Conservation (phyloP, 2,797 vertebrate species). For the Sternotherus odoratus region DNA sequence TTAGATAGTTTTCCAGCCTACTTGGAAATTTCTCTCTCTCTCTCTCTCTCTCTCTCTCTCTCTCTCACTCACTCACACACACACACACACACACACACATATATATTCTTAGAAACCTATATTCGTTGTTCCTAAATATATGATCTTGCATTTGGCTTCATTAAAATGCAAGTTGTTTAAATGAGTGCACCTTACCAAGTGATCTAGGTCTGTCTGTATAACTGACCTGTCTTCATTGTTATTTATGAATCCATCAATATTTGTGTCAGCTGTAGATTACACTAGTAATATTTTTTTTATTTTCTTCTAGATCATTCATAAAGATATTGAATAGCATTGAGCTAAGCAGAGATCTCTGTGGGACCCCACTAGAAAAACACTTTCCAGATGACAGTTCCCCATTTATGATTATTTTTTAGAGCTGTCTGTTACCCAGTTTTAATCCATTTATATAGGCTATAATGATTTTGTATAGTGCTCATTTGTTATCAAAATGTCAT, state of each 20-base stretch:
- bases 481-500: neutral
- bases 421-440: neutral
- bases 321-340: neutral
- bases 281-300: neutral
- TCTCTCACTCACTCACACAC: too few species aligned
- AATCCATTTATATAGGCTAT: neutral
- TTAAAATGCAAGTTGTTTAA: neutral
- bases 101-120: neutral
- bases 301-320: neutral
- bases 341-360: neutral
- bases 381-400: neutral
- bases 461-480: neutral
- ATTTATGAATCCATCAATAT: neutral
- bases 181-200: neutral
- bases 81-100: too few species aligned
- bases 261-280: neutral
- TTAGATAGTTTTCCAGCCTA: neutral
- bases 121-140: neutral
- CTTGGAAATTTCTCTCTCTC: too few species aligned
- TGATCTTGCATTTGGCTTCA: neutral
- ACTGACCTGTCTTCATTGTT: neutral
- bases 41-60: too few species aligned
- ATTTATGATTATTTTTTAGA: neutral
- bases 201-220: neutral
- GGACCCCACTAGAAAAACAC: neutral